A percentile compares a stretch with the other conserved stretches of the same genome.
Conservation (phyloP, 1,140 invertebrate genomes). For the Cotesia vestalis region DNA sequence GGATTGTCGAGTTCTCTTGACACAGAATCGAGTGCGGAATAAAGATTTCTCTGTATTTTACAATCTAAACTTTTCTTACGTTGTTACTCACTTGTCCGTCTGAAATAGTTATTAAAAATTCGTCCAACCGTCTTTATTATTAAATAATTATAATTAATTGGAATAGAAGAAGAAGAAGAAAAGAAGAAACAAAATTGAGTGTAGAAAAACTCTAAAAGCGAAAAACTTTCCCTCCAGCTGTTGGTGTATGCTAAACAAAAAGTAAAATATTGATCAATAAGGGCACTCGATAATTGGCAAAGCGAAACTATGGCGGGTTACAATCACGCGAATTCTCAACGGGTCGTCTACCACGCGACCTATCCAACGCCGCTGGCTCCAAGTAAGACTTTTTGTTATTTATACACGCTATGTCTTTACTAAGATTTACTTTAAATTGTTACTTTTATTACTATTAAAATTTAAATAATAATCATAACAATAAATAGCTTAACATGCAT, state of each 20-base stretch:
- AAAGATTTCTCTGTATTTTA: too few species aligned
- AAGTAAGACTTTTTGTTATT: slow-evolving; percentile 56
- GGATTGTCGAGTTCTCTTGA: too few species aligned
- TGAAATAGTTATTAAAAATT: slow-evolving; percentile 3
- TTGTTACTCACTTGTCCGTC: too few species aligned
- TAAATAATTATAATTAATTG: too few species aligned
- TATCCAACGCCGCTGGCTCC: slow-evolving; percentile 65
- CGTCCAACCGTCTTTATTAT: too few species aligned
- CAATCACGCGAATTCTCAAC: slow-evolving; percentile 58
- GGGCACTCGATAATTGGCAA: slow-evolving; percentile 36
- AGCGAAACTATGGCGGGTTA: slow-evolving; percentile 60
- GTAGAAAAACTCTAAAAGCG: too few species aligned
- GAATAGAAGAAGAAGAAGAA: too few species aligned
- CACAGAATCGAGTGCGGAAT: too few species aligned
- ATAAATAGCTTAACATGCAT: slow-evolving; percentile 22
- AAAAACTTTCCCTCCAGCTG: too few species aligned
- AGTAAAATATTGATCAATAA: slow-evolving; percentile 29
- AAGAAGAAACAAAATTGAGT: too few species aligned
- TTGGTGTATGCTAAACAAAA: not conserved
- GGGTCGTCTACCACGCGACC: slow-evolving; percentile 62
- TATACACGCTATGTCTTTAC: slow-evolving; percentile 19
- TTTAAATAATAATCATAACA: not conserved
- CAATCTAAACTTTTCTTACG: too few species aligned
- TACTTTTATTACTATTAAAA: not conserved
- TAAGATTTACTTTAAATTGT: not conserved